Evolutionary conservation across 1,140 invertebrate genomes (phyloP).

Genomic region (Euglossa dilemma): DNA sequence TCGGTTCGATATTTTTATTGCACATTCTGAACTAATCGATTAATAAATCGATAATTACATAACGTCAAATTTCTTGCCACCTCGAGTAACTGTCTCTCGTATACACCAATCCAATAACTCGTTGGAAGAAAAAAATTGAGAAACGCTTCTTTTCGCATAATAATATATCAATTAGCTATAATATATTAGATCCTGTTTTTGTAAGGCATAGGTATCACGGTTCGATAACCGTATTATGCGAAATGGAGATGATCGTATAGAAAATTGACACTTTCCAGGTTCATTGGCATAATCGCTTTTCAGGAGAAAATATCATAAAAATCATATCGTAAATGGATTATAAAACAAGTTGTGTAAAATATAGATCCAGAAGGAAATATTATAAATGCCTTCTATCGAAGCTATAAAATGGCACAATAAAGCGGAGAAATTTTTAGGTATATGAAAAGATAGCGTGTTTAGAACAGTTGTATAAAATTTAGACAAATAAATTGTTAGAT

Average conservation of each 20-base stretch:
- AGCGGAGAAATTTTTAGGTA: too few relatives aligned
- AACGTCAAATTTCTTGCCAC: not conserved
- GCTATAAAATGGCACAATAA: not conserved
- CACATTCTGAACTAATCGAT: not conserved
- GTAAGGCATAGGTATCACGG: not conserved
- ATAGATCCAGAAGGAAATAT: not conserved
- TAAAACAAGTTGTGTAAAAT: not conserved
- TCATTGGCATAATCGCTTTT: not conserved
- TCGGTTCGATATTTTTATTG: not conserved
- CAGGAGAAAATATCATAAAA: not conserved
- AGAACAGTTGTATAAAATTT: not conserved
- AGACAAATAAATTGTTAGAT: not conserved
- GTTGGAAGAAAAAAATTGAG: not conserved
- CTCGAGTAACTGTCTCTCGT: too few relatives aligned
- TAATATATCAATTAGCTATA: not conserved
- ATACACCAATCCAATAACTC: not conserved
- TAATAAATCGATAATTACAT: not conserved
- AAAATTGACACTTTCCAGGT: slow-evolving; percentile 34
- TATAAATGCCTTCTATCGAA: not conserved
- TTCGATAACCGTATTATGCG: slow-evolving; percentile 5
- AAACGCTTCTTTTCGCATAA: not conserved
- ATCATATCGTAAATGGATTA: not conserved
- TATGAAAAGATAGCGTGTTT: too few relatives aligned
- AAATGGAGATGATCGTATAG: slow-evolving; percentile 7
- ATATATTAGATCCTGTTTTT: not conserved